phyloP scores from a whole-genome alignment of 2,888 invertebrate species.

The Lordiphosa fenestrarum region DNA sequence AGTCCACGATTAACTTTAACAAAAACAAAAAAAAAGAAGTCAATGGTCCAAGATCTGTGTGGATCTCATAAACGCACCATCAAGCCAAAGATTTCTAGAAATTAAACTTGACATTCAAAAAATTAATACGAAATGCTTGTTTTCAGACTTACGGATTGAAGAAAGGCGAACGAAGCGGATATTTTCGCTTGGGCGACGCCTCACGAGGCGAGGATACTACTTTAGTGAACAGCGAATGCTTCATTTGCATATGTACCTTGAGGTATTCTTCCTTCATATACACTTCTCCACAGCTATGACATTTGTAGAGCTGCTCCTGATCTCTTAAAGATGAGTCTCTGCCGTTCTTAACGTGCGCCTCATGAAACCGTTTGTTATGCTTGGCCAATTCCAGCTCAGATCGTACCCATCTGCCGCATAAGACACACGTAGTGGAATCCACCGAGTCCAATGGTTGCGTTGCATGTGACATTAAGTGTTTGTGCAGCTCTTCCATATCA shows the following conservation, averaged over 20 bases:
- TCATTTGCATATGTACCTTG: conserved; percentile 15
- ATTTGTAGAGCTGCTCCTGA: not conserved
- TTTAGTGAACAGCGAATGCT: conserved; percentile 4
- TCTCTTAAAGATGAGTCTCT: not conserved
- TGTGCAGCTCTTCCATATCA: conserved; percentile 7
- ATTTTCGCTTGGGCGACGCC: conserved; percentile 13
- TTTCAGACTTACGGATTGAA: conserved; percentile 21
- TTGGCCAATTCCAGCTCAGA: conserved; percentile 10
- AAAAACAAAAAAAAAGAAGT: no score
- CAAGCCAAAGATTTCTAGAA: conserved; percentile 10
- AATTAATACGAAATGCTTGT: no score
- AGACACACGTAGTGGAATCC: conserved; percentile 5
- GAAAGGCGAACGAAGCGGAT: conserved; percentile 16
- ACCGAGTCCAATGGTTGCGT: conserved; percentile 1
- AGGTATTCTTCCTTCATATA: conserved; percentile 14
- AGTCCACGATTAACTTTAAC: no score
- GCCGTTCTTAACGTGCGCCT: conserved; percentile 9
- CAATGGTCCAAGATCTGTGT: no score
- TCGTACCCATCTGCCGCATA: conserved; percentile 17
- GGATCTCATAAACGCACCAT: not conserved
- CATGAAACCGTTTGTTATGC: conserved; percentile 19
- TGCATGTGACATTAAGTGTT: conserved; percentile 12
- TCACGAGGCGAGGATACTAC: not conserved
- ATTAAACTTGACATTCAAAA: not conserved
- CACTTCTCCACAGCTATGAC: conserved; percentile 12